Percentiles rank a stretch among this genome's conserved stretches.
Evolutionary conservation across 2,113 vertebrate species (phyloP).

Genomic region (Micronycteris hirsuta): DNA sequence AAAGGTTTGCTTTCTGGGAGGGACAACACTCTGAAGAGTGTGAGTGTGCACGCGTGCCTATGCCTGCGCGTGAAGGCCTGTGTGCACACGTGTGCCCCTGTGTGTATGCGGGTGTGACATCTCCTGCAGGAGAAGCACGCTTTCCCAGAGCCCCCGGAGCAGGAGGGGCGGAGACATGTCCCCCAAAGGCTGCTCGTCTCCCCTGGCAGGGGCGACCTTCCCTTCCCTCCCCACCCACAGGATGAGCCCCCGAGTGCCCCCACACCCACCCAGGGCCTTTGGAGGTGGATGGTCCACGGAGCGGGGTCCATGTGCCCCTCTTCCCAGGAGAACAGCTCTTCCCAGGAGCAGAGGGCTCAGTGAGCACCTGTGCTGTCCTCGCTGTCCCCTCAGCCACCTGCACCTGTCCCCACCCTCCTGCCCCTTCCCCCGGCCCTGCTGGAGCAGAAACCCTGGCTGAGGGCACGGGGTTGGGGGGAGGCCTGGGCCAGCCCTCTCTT

Average conservation of each 20-base stretch:
- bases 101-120: not conserved
- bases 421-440: accelerated
- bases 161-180: too few relatives aligned
- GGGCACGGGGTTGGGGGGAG: accelerated
- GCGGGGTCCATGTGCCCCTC: not conserved
- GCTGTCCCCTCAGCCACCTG: accelerated
- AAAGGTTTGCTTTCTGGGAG: not conserved
- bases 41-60: not conserved
- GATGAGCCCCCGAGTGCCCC: not conserved
- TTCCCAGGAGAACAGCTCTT: not conserved
- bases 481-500: not conserved
- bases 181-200: not conserved
- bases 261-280: too few relatives aligned
- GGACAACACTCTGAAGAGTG: not conserved
- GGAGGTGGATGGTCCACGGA: not conserved
- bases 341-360: not conserved
- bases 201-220: too few relatives aligned
- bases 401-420: accelerated
- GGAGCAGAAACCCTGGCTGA: not conserved
- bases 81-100: not conserved
- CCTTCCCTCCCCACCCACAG: too few relatives aligned
- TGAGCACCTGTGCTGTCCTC: not conserved
- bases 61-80: not conserved
- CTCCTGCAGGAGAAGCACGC: too few relatives aligned
- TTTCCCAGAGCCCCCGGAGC: too few relatives aligned